Evolutionary conservation across 1,140 invertebrate genomes (phyloP), one percentile per base, ranked within the genome.

Genomic region (Eulimnadia texana): DNA sequence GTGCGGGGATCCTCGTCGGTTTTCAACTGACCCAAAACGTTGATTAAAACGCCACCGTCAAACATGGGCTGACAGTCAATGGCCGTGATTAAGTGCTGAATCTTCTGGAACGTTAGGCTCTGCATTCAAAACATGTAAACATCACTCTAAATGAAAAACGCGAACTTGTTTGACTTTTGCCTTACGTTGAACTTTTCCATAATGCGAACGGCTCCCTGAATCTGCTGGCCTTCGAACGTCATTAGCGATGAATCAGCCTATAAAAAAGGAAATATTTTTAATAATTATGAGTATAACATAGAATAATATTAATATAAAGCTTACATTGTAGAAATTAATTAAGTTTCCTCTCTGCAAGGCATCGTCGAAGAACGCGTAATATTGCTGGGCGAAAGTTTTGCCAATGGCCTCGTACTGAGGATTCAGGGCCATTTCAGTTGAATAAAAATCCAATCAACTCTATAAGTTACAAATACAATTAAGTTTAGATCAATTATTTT

Each of bases 21-120:
- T 88, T 95, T 86, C 69, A 96, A 77, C 77, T 91, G 85, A 68
- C 92, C 93, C 63, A 95, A 77, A 42, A 95, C 92, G 79, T 89
- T 90, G 66, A 95, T 91, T 72, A 95, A 73, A 64, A 96, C 85
- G 61, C 93, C 91, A 50, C 92, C 92, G 77, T 95, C 92, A 70
- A 91, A 92, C 81, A 90, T 95, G 49, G 92, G 93, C 75, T 95
- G 93, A 62, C 87, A 91, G 73, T 96, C 93, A 51, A 94, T 83
- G n/a, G 88, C 84, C 60, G 92, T 93, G 71, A 95, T 86, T 70
- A 86, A 79, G 75, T 92, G 84, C 71, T 83, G 84, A 67, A 96
- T 95, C 77, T 92, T 93, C 81, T 93, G 88, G 80, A 95, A 95
- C 63, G 80, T 80, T 73, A 95, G 77, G 70, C 80, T 81, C 86